Base-by-base conservation (phyloP, 2,797 vertebrate species). In the Enteromius radiatus region DNA sequence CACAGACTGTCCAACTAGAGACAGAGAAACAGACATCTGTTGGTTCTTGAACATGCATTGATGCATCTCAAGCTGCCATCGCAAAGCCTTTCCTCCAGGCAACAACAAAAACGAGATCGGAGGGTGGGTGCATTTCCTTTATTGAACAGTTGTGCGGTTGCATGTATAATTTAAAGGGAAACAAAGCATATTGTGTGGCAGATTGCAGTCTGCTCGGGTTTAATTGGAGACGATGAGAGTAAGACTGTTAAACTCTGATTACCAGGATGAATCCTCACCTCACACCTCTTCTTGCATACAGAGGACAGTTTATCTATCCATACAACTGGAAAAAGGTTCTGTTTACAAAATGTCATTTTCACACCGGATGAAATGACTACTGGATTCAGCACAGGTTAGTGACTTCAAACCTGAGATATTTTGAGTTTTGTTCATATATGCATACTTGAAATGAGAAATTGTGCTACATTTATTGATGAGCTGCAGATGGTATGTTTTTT, bases 111-210 rank as follows among this genome's bases (percentile, higher is more conserved):
- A 45, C 38, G 26, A 68, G 61, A 76, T 59, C 63, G 43, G 49
- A 21, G 70, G 52, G 69, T 43, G 21, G 49, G 4, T 49, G 65
- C 61, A 63, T 81, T 64, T 59, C 74, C 77, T 77, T 71, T 80
- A 61, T 86, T 79, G 78, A 86, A 81, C 81, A 82, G 85, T 84
- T 88, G 83, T 83, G 85, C 23, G 21, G 71, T 81, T 70, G 70
- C 65, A 76, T 68, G 83, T 78, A 88, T 88, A 90, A 93, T 92
- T 92, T 94, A 94, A 93, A 93, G 90, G 92, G 91, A 89, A 92
- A 90, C 86, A 86, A 90, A 93, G 90, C 94, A 94, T 94, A 92
- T 94, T 94, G 92, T 91, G 87, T 38, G 87, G 87, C 94, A 94
- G 93, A 94, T 94, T 94, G 94, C 90, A 91, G 92, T 94, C 89